Evolutionary conservation across 1,140 invertebrate genomes (phyloP), one percentile per base, ranked within the genome.

Genomic region (Dryas iulia): DNA sequence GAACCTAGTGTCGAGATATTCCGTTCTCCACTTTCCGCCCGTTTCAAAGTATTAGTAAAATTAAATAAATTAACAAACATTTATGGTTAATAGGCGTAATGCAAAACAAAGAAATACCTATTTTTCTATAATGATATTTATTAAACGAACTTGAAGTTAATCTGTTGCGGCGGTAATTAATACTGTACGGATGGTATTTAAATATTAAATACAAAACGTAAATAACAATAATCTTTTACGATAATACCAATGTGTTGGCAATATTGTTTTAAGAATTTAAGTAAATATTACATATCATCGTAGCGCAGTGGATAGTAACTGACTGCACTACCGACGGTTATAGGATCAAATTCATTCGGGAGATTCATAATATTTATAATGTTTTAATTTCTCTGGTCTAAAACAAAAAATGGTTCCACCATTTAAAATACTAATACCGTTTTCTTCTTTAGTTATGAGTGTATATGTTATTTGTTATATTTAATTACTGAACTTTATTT

Each of bases 81-180:
- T 23, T 21, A 14, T 26, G 12, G 6, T 56, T 11, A 26, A 8
- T 56, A 53, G 11, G 18, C 18, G 23, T 14, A 53, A 11, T 11
- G 4, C 24, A 54, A n/a, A n/a, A 54, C 53, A 25, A 24, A 56
- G 4, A 26, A 56, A 12, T 23, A 10, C 23, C 28, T 52, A 52
- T 31, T 59, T 31, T 62, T 52, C n/a, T 47, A 12, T 62, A 47
- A 53, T 53, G 52, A 62, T 62, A 35, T 39, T 14, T 26, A 52
- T 62, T 61, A 33, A 47, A 47, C 47, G 59, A 61, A 61, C 59
- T 61, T 61, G 59, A 61, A 61, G 23, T 28, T 61, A 61, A 61
- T 61, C 30, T 61, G 35, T 26, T 23, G 39, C 59, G 24, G 59
- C 35, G 31, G 58, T 14, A 52, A 33, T 25, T 56, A 56, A 52